A percentile compares a stretch with the other conserved stretches of the same genome.
Conservation (phyloP, 2,797 vertebrate genomes). For the Ctenopoma multispine region DNA sequence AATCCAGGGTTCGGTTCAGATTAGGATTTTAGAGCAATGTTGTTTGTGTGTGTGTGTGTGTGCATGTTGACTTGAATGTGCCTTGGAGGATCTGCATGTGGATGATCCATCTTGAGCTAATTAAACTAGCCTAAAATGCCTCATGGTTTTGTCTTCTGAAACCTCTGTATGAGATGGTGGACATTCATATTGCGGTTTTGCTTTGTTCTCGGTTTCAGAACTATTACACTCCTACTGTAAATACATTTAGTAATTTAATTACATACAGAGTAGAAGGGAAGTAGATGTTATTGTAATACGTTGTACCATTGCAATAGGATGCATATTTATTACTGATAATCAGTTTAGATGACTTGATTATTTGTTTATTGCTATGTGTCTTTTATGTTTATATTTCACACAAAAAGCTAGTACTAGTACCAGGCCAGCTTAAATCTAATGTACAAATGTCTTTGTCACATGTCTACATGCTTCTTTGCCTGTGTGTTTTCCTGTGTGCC, state of each 20-base stretch:
- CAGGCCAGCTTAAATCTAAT: not conserved
- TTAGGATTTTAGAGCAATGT: no score
- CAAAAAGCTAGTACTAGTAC: not conserved
- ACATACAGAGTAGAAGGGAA: not conserved
- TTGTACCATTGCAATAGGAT: not conserved
- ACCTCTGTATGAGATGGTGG: no score
- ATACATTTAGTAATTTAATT: slow-evolving; percentile 3
- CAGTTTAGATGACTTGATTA: not conserved
- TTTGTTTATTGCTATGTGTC: not conserved
- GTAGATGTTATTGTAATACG: not conserved
- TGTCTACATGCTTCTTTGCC: slow-evolving; percentile 5
- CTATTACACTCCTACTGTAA: not conserved
- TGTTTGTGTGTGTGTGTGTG: no score
- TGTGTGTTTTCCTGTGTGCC: not conserved
- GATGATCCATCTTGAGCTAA: slow-evolving; percentile 3
- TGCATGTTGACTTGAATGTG: not conserved
- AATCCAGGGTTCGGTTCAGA: no score
- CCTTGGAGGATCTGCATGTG: not conserved
- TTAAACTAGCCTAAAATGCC: not conserved
- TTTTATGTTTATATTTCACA: slow-evolving; percentile 12
- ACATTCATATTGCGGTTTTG: no score
- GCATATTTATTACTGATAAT: not conserved
- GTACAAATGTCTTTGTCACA: not conserved
- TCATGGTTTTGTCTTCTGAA: no score
- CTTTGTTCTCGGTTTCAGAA: no score